phyloP scores from a whole-genome alignment of 2,797 vertebrate genomes.

The Epinephelus coioides region DNA sequence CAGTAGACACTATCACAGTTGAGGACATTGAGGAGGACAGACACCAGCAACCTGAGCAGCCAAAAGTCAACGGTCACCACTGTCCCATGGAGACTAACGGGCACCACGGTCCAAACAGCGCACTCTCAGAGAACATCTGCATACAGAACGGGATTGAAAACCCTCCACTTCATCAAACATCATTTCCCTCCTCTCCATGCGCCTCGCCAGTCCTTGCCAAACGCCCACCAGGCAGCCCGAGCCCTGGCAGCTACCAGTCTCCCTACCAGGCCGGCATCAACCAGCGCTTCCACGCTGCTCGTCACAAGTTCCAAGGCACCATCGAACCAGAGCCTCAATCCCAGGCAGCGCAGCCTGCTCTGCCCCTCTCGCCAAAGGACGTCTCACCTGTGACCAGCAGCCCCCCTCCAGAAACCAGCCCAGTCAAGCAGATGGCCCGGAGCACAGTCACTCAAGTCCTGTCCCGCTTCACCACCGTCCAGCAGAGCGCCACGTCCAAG shows the following conservation, averaged over 20 bases:
- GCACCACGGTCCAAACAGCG: conserved; percentile 48
- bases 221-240: conserved; percentile 78
- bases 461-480: conserved; percentile 91
- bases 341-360: conserved; percentile 80
- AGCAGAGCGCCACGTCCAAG: conserved; percentile 84
- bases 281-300: conserved; percentile 96
- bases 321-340: conserved; percentile 89
- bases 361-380: conserved; percentile 74
- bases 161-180: conserved; percentile 53
- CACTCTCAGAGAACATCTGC: conserved; percentile 44
- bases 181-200: conserved; percentile 87
- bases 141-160: conserved; percentile 60
- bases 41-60: conserved; percentile 30
- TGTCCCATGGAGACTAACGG: conserved; percentile 60
- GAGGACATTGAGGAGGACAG: conserved; percentile 72
- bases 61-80: conserved; percentile 65
- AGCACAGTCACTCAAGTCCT: conserved; percentile 96
- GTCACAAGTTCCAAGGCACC: conserved; percentile 94
- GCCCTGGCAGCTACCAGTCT: conserved; percentile 88
- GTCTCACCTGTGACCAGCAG: conserved; percentile 53
- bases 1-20: conserved; percentile 65
- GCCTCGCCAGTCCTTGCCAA: conserved; percentile 89
- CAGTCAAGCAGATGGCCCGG: conserved; percentile 93
- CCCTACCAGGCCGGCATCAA: conserved; percentile 97
- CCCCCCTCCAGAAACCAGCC: conserved; percentile 85